Evolutionary conservation across 2,797 vertebrate genomes (phyloP).

Genomic region (Hapalemur alaotrensis): DNA sequence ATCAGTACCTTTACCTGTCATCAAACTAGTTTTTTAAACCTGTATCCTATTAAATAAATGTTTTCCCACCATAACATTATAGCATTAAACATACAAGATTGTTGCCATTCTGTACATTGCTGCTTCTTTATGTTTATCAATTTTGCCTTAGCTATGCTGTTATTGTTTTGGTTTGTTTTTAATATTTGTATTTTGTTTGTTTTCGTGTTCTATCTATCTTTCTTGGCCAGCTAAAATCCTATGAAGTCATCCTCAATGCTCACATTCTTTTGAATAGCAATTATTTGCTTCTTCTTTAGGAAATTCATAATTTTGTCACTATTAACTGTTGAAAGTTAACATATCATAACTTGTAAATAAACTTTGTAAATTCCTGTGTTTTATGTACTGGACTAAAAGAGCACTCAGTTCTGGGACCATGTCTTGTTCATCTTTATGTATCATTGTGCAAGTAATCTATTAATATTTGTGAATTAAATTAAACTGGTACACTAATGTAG

Average conservation of each 20-base stretch:
- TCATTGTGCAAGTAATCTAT: background rate
- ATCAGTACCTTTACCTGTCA: background rate
- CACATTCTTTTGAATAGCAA: background rate
- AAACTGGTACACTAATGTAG: background rate
- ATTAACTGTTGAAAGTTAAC: background rate
- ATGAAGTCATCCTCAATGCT: background rate
- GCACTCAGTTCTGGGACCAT: background rate
- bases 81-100: background rate
- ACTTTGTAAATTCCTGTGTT: background rate
- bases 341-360: background rate
- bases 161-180: background rate
- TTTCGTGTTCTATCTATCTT: background rate
- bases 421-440: background rate
- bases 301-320: background rate
- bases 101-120: background rate
- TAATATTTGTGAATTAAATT: background rate
- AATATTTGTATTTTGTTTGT: background rate
- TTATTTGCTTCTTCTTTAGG: background rate
- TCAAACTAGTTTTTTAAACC: background rate
- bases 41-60: background rate
- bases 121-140: background rate
- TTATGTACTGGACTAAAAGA: background rate
- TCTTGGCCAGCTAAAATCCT: background rate
- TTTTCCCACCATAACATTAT: background rate
- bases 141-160: background rate